These are phyloP conservation scores for Siniperca chuatsi DNA, from an alignment of 2,113 vertebrate genomes.

Conservation along the genomic window DNA sequence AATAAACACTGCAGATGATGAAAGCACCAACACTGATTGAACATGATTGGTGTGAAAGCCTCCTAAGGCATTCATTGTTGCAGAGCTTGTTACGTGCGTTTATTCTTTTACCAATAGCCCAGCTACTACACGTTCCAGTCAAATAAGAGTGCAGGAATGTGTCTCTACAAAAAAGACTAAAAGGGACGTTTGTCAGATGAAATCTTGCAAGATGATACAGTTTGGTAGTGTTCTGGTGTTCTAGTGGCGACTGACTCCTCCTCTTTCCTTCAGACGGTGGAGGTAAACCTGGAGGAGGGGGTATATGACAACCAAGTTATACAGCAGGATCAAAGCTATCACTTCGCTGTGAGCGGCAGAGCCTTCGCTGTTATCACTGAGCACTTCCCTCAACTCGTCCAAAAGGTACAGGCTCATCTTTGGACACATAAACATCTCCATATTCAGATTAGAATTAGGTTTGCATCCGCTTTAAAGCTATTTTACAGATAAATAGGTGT, in stretches of 20 bases:
- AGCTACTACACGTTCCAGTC: not conserved
- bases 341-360: conserved; percentile 95
- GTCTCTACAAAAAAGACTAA: not conserved
- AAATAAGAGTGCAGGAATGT: not conserved
- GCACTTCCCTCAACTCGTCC: conserved; percentile 94
- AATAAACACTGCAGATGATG: too few species aligned
- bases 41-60: too few species aligned
- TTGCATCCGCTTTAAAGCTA: not conserved
- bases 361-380: conserved; percentile 93
- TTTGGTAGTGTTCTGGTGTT: not conserved
- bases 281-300: conserved; percentile 85
- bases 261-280: conserved; percentile 83
- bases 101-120: not conserved
- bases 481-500: not conserved
- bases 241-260: not conserved
- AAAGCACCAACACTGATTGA: too few species aligned
- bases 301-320: conserved; percentile 77
- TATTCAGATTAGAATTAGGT: not conserved
- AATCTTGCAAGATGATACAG: not conserved
- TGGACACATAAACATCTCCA: not conserved
- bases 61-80: not conserved
- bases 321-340: conserved; percentile 81
- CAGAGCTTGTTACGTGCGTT: not conserved
- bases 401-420: conserved; percentile 86
- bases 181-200: not conserved